Evolutionary conservation across 35 echinoderm and acorn worm species (phyloP), one percentile per base, ranked within the genome.

Genomic region (Acanthaster planci): DNA sequence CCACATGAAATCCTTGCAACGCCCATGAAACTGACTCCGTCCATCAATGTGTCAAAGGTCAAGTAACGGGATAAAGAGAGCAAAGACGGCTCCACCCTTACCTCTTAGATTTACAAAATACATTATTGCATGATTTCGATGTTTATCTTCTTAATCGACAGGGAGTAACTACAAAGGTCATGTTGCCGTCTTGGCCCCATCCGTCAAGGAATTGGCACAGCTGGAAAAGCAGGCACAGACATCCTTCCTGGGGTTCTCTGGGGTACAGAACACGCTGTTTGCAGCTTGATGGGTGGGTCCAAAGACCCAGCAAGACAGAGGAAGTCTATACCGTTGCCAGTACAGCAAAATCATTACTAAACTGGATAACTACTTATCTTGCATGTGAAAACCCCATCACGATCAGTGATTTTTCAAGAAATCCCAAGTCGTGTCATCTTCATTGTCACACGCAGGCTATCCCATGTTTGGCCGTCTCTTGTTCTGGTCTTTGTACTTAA

Each of bases 111-210:
- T 58, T 58, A 58, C 14, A 14, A 58, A 22, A 58, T 58, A 15
- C 55, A 58, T 58, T 58, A 15, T 22, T 59, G 17, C 56, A 19
- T 19, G 17, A 17, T 17, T 17, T 17, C 26, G 56, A n/a, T n/a
- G 23, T 56, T 82, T 55, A 38, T 5, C 36, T 55, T 87, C 47
- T 76, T 51, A 83, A 90, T 80, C 68, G 78, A 72, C 76, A 97
- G 95, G 95, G 51, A 82, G 83, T 68, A 57, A 53, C 21, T 97
- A 97, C 77, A 97, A 93, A 89, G 95, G 95, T 64, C 95, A 97
- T 77, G 95, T 83, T 21, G 92, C 90, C 32, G 83, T 94, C 47
- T 83, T 97, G 79, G 95, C 95, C 2, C 95, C 95, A 35, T 68
- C 95, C 4, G 95, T 97, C 19, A 76, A 76, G 17, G 95, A 97